phyloP scores from a whole-genome alignment of 2,888 invertebrate species.

The Mimachlamys varia region DNA sequence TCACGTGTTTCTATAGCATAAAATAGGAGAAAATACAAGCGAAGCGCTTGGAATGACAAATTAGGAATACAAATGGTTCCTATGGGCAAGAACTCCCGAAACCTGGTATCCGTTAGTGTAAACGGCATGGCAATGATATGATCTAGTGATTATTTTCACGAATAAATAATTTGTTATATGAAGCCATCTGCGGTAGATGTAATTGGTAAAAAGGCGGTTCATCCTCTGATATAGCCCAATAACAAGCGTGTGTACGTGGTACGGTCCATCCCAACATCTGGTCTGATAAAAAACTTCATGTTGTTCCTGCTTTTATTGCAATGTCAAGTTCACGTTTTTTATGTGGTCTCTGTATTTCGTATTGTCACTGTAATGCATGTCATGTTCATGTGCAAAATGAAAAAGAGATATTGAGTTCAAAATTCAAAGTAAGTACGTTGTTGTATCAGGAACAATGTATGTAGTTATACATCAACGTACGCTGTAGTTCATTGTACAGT shows the following conservation, averaged over 20 bases:
- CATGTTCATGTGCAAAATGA: background rate
- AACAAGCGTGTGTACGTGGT: background rate
- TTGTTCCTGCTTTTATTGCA: background rate
- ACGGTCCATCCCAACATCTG: background rate
- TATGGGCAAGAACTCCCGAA: background rate
- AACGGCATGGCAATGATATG: background rate
- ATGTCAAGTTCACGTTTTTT: background rate
- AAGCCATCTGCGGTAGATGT: background rate
- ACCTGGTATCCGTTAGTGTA: background rate
- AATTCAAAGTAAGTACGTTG: background rate
- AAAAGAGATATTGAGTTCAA: background rate
- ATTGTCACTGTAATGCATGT: too few relatives aligned
- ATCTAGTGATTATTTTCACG: slow-evolving; percentile 20
- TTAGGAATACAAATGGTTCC: background rate
- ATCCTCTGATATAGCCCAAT: background rate
- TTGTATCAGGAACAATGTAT: too few relatives aligned
- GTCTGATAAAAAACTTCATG: background rate
- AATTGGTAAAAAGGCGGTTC: background rate
- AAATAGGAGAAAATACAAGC: background rate
- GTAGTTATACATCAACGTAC: too few relatives aligned
- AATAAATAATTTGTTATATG: slow-evolving; percentile 29
- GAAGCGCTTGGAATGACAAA: background rate
- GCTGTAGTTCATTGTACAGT: too few relatives aligned
- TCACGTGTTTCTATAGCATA: background rate
- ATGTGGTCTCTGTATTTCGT: too few relatives aligned